Conservation (phyloP, 2,888 invertebrate species). For the Podabrus alpinus region DNA sequence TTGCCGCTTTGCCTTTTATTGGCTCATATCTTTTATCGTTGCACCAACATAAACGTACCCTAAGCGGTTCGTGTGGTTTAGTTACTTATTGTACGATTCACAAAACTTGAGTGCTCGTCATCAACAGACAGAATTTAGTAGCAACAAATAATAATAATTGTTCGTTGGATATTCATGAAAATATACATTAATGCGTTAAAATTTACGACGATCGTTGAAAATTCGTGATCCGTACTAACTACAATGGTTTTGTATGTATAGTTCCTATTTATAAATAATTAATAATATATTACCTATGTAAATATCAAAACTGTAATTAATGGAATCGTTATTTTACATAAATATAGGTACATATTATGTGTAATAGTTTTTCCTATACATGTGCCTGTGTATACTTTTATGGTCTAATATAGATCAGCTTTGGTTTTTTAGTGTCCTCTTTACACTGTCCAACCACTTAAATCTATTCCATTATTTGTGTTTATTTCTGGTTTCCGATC, state of each 20-base stretch:
- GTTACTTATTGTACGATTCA: not conserved
- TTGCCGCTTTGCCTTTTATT: not conserved
- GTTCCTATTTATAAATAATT: not conserved
- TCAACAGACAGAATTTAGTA: not conserved
- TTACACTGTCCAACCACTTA: conserved; percentile 1
- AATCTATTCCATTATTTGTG: conserved; percentile 1
- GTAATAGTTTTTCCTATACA: too few relatives aligned
- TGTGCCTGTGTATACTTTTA: too few relatives aligned
- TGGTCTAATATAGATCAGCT: not conserved
- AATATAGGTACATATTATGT: not conserved
- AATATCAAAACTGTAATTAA: not conserved
- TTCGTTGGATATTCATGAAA: not conserved
- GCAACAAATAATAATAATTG: not conserved
- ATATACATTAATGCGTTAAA: not conserved
- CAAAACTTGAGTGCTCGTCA: not conserved
- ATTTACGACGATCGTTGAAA: not conserved
- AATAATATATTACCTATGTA: not conserved
- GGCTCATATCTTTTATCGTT: not conserved
- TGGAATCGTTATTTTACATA: not conserved
- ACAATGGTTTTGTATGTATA: not conserved
- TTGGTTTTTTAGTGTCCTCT: not conserved
- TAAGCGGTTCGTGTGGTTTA: not conserved
- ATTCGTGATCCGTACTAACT: not conserved
- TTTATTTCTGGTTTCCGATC: not conserved
- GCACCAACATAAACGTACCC: not conserved